Evolutionary conservation across 1,140 invertebrate species (phyloP).

Genomic region (Telenomus remus): DNA sequence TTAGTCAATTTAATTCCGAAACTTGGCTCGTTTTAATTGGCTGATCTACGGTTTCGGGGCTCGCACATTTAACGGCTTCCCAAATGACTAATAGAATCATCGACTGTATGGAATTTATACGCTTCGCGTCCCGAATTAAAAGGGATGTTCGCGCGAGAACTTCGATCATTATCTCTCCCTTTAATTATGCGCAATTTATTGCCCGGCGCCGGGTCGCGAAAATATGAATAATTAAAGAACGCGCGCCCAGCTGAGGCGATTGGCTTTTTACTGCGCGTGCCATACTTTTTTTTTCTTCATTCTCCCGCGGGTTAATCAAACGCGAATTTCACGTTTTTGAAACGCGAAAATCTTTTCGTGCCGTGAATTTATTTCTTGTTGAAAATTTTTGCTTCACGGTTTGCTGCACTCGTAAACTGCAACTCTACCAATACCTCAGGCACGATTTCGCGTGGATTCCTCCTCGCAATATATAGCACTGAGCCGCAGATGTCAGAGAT

Average conservation of each 20-base stretch:
- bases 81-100: conserved; percentile 46
- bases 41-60: conserved; percentile 20
- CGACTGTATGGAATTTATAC: conserved; percentile 37
- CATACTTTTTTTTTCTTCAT: too few relatives aligned
- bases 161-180: conserved; percentile 20
- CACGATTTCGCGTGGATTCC: not conserved
- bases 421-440: not conserved
- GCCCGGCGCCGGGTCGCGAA: too few relatives aligned
- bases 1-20: conserved; percentile 48
- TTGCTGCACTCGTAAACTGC: conserved; percentile 9
- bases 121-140: conserved; percentile 23
- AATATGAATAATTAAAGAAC: too few relatives aligned
- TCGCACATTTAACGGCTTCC: conserved; percentile 33
- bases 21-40: conserved; percentile 51
- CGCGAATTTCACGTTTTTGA: conserved; percentile 1
- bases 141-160: conserved; percentile 33
- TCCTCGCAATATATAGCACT: not conserved
- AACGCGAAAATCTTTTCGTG: conserved; percentile 4
- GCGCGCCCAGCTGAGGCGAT: too few relatives aligned
- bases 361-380: conserved; percentile 1
- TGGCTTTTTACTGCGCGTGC: too few relatives aligned
- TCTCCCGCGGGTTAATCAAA: too few relatives aligned
- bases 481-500: not conserved
- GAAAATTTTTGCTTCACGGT: conserved; percentile 9
- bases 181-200: too few relatives aligned